These are phyloP conservation scores for Melikaiella ostensackeni DNA, from an alignment of 2,888 invertebrate species.

Conservation along the genomic window DNA sequence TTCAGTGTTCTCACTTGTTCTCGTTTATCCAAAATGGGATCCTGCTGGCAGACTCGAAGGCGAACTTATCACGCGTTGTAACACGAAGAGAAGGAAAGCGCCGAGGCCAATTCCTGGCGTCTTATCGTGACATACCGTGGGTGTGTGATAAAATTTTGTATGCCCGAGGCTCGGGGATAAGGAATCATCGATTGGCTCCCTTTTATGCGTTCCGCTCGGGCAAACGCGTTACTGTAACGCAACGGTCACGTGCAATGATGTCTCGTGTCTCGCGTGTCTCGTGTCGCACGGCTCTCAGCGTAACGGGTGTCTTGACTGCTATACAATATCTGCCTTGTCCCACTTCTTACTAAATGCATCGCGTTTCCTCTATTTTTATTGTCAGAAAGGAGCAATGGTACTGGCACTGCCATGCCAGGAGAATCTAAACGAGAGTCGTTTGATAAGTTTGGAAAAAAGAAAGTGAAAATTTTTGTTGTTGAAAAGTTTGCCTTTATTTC, in stretches of 20 bases:
- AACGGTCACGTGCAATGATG: constrained; percentile 51
- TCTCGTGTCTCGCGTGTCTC: constrained; percentile 36
- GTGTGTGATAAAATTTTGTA: constrained; percentile 34
- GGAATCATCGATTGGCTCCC: constrained; percentile 47
- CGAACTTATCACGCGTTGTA: constrained; percentile 24
- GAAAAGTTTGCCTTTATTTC: no score
- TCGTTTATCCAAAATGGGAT: constrained; percentile 18
- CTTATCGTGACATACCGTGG: constrained; percentile 28
- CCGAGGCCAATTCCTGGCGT: constrained; percentile 20
- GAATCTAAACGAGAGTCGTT: no score
- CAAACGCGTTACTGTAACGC: constrained; percentile 54
- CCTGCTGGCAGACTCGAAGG: constrained; percentile 1
- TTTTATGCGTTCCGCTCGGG: constrained; percentile 41
- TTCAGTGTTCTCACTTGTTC: constrained; percentile 31
- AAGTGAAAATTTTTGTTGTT: no score
- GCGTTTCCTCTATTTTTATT: no score
- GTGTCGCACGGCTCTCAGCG: constrained; percentile 9
- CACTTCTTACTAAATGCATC: no score
- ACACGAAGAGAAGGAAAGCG: constrained; percentile 19
- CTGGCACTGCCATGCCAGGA: no score
- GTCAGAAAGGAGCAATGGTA: no score
- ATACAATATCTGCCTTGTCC: no score
- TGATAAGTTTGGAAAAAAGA: no score
- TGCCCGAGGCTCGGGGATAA: neutral
- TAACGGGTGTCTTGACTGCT: constrained; percentile 6